Base-by-base conservation (phyloP, 2,113 vertebrate genomes). In the Oenanthe oenanthe region DNA sequence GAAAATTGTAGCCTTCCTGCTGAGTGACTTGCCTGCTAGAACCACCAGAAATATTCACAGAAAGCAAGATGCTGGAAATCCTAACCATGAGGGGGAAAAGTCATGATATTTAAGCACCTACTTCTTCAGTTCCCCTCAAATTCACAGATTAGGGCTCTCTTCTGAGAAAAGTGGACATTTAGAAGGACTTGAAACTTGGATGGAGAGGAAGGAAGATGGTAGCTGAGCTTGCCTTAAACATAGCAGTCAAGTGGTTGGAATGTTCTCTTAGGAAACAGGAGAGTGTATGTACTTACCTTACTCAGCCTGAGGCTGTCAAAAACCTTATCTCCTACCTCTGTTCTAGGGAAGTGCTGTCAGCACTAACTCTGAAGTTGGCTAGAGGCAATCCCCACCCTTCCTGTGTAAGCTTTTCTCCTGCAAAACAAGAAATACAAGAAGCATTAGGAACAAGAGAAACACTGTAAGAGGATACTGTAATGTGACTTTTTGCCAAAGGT, bases 401-500 rank as follows among this genome's bases (percentile, higher is more conserved):
- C 72, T 47, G 32, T 63, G 32, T 29, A 70, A 66, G 72, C 26
- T 90, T 88, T 95, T 93, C 65, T 77, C 32, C 68, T n/a, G 76
- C 38, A 92, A 85, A 94, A 80, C 72, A 42, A 84, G 91, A 90
- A 94, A 88, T 70, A 47, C 60, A 80, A 88, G 75, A 85, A 66
- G 11, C 43, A 48, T 67, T 67, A 42, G 38, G 38, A 86, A 36
- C 47, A 83, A 66, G 58, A 88, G 34, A 26, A 84, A 71, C 21
- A 75, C 32, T 63, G 61, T 68, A 85, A 85, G 40, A 73, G 26
- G 25, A 84, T 77, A 66, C n/a, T 43, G 45, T 51, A 84, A 77
- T 36, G 10, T 57, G 76, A 84, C n/a, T 54, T 75, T n/a, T 38
- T 43, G 38, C 42, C 45, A 79, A 87, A 61, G 32, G 10, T 73